Conservation (phyloP, 2,888 invertebrate genomes). For the Lissonota sp. region DNA sequence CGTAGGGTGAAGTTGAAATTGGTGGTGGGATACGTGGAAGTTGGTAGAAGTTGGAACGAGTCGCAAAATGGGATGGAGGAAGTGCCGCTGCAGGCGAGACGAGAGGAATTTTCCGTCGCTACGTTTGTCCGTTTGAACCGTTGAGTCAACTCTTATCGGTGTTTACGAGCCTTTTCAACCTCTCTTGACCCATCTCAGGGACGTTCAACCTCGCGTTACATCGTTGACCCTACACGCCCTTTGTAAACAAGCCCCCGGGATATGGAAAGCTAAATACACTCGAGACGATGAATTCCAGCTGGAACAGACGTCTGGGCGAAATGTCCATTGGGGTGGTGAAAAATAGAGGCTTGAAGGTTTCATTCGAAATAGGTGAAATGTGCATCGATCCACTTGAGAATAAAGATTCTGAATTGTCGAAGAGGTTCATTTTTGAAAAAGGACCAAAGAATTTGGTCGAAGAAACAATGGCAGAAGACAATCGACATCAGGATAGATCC, state of each 20-base stretch:
- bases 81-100: conserved; percentile 2
- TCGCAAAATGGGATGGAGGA: no score
- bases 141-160: conserved; percentile 46
- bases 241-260: not conserved
- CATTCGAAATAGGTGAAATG: no score
- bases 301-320: no score
- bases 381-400: no score
- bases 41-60: conserved; percentile 50
- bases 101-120: conserved; percentile 24
- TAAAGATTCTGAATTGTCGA: no score
- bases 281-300: conserved; percentile 8
- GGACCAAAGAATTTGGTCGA: no score
- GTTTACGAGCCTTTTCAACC: conserved; percentile 44
- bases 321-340: no score
- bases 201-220: not conserved
- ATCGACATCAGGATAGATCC: no score
- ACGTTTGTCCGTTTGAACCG: conserved; percentile 23
- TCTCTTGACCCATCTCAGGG: conserved; percentile 7
- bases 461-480: no score
- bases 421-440: no score
- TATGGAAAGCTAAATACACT: conserved; percentile 13
- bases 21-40: conserved; percentile 25
- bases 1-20: conserved; percentile 6
- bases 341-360: no score
- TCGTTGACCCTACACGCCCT: conserved; percentile 6